These are phyloP conservation scores for Trichopria drosophilae DNA, from an alignment of 2,888 invertebrate species.

Conservation along the genomic window DNA sequence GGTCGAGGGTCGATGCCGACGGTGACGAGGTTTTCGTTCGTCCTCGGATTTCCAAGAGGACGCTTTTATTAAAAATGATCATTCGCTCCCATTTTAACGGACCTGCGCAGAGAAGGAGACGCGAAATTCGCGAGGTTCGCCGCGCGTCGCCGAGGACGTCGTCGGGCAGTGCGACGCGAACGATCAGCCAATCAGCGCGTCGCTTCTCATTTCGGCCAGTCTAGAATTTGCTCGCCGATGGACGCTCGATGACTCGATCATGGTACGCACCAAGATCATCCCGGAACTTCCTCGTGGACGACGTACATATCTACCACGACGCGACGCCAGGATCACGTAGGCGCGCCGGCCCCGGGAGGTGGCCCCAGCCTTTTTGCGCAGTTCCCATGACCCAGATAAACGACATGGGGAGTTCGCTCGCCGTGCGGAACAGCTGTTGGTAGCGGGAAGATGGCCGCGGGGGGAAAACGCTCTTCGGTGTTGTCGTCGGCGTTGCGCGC, in stretches of 20 bases:
- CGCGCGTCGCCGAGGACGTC: too few species aligned
- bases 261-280: constrained; percentile 34
- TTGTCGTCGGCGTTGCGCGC: constrained; percentile 46
- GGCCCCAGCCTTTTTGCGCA: constrained; percentile 51
- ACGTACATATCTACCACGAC: constrained; percentile 34
- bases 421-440: constrained; percentile 57
- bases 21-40: too few species aligned
- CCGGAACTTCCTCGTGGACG: too few species aligned
- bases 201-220: constrained; percentile 43
- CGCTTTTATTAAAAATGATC: too few species aligned
- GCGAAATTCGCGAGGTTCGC: too few species aligned
- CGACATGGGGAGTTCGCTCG: constrained; percentile 55
- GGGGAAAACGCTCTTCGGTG: constrained; percentile 49
- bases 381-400: constrained; percentile 58
- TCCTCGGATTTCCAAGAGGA: too few species aligned
- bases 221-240: constrained; percentile 52
- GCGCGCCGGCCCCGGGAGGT: constrained; percentile 20
- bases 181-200: constrained; percentile 53
- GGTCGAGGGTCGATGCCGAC: too few species aligned
- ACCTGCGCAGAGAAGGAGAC: too few species aligned
- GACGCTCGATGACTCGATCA: constrained; percentile 44
- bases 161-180: too few species aligned
- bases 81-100: too few species aligned
- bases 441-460: constrained; percentile 53
- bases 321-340: constrained; percentile 9